Evolutionary conservation across 2,797 vertebrate species (phyloP).

Genomic region (Toxotes lorentzi): DNA sequence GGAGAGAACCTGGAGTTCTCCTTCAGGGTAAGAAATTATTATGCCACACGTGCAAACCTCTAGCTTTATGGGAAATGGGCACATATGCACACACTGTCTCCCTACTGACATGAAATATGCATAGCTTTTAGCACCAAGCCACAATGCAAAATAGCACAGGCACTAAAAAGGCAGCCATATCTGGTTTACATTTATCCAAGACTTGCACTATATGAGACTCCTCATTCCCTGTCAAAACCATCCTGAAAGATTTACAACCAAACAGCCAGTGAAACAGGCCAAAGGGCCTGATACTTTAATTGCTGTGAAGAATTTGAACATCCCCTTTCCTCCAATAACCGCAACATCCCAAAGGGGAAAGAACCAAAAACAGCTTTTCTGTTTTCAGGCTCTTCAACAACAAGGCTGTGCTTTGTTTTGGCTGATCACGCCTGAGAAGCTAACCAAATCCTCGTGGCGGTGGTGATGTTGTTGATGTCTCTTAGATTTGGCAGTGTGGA

Average conservation of each 20-base stretch:
- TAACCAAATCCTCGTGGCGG: constrained; percentile 45
- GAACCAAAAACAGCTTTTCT: constrained; percentile 29
- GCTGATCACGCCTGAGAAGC: constrained; percentile 37
- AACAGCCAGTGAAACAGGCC: constrained; percentile 12
- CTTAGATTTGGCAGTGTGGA: constrained; percentile 97
- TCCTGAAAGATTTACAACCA: constrained; percentile 24
- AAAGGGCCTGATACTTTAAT: constrained; percentile 43
- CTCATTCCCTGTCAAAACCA: constrained; percentile 28
- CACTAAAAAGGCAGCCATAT: constrained; percentile 8
- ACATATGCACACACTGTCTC: neutral
- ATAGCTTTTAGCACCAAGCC: constrained; percentile 2
- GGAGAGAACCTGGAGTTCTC: constrained; percentile 99
- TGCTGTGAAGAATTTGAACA: constrained; percentile 49
- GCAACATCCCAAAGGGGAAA: constrained; percentile 31
- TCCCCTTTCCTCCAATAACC: constrained; percentile 18
- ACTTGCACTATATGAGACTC: constrained; percentile 12
- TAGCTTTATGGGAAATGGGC: neutral
- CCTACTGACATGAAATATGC: constrained; percentile 6
- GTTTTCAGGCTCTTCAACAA: constrained; percentile 19
- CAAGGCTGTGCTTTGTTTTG: constrained; percentile 54
- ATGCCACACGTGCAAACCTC: neutral
- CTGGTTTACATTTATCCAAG: constrained; percentile 45
- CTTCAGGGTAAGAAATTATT: constrained; percentile 90
- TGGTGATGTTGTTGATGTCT: constrained; percentile 44
- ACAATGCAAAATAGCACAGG: neutral